Percentiles rank a stretch among this genome's conserved stretches.
Evolutionary conservation across 1,140 invertebrate species (phyloP).

Genomic region (Zaprionus capensis): DNA sequence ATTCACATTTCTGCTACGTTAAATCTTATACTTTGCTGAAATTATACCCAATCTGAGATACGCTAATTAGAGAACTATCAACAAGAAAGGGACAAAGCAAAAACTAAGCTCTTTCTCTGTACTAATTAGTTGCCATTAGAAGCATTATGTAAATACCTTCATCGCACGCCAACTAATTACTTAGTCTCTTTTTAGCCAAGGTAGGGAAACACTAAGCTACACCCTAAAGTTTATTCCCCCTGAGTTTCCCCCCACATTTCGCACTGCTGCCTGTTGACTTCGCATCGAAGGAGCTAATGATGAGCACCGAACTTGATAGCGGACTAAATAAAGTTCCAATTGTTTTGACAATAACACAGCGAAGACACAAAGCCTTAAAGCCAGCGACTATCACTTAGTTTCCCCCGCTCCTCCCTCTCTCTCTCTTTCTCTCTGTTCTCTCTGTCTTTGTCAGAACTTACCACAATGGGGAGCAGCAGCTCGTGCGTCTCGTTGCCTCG

Average conservation of each 20-base stretch:
- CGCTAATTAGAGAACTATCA: slow-evolving; percentile 3
- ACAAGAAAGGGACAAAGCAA: neutral
- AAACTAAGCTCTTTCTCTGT: neutral
- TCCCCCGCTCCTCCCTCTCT: neutral
- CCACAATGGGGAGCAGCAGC: slow-evolving; percentile 87
- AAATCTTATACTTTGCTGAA: neutral
- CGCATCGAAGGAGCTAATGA: slow-evolving; percentile 11
- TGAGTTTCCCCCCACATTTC: neutral
- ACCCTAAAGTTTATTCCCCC: neutral
- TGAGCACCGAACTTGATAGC: neutral
- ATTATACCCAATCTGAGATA: neutral
- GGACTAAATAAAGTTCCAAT: slow-evolving; percentile 52
- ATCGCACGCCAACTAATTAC: neutral
- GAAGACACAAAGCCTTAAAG: slow-evolving; percentile 18
- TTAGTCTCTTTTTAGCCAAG: slow-evolving; percentile 4
- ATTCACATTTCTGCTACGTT: neutral
- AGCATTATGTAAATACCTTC: neutral
- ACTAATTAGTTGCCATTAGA: slow-evolving; percentile 4
- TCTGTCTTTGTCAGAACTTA: slow-evolving; percentile 81
- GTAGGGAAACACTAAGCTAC: neutral
- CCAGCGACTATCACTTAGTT: neutral
- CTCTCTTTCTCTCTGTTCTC: neutral
- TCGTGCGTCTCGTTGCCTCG: slow-evolving; percentile 88
- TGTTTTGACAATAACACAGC: slow-evolving; percentile 49
- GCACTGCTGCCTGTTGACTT: neutral